These are phyloP conservation scores for Stenodema calcarata DNA, from an alignment of 2,888 invertebrate species.

Conservation along the genomic window DNA sequence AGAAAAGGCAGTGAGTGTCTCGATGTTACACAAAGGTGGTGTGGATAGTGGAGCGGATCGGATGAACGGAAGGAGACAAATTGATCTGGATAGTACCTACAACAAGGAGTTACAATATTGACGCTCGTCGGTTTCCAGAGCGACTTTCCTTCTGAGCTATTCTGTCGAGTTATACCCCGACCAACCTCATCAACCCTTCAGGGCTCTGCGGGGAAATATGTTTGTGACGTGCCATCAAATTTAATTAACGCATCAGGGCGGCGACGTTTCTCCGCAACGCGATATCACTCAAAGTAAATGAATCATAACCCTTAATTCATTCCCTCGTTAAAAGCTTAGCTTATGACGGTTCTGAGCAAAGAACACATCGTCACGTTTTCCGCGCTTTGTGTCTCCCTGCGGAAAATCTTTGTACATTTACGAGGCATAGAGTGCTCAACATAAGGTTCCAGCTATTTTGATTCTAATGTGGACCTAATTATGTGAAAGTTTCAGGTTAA, in stretches of 20 bases:
- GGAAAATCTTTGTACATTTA: too few species aligned
- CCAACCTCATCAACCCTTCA: slow-evolving; percentile 16
- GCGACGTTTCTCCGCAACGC: not conserved
- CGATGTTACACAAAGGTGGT: not conserved
- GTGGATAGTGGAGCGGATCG: not conserved
- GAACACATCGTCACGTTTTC: too few species aligned
- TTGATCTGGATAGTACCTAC: not conserved
- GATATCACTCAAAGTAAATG: not conserved
- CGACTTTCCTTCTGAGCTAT: not conserved
- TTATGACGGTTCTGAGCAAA: too few species aligned
- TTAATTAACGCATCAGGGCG: not conserved
- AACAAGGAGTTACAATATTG: slow-evolving; percentile 1
- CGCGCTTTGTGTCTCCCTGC: too few species aligned
- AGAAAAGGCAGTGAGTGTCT: not conserved
- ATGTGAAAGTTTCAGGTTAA: too few species aligned
- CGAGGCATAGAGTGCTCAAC: too few species aligned
- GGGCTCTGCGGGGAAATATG: not conserved
- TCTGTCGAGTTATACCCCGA: not conserved
- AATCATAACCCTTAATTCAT: not conserved
- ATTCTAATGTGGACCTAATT: too few species aligned
- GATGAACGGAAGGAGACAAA: not conserved
- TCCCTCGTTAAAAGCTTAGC: too few species aligned
- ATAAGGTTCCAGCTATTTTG: too few species aligned
- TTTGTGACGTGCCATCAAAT: slow-evolving; percentile 4
- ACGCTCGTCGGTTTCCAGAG: not conserved